Conservation (phyloP, 2,113 vertebrate species). For the Oceanites oceanicus region DNA sequence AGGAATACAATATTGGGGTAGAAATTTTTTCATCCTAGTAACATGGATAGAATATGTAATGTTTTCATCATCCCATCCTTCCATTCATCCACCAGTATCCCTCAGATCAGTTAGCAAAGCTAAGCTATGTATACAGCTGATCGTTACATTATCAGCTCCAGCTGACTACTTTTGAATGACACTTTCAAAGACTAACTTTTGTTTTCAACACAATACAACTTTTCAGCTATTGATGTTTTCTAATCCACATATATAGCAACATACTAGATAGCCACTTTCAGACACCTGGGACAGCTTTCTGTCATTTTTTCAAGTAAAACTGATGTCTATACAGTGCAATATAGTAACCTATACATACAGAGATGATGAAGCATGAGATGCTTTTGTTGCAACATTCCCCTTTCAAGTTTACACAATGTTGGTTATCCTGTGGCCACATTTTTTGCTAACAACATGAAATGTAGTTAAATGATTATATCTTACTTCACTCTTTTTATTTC, state of each 20-base stretch:
- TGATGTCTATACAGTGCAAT: background rate
- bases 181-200: background rate
- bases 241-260: background rate
- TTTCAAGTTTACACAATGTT: background rate
- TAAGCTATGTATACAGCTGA: background rate
- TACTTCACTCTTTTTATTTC: background rate
- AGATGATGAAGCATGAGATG: background rate
- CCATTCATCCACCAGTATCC: background rate
- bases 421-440: fast-evolving
- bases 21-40: background rate
- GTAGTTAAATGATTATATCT: background rate
- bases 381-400: background rate
- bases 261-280: background rate
- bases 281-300: background rate
- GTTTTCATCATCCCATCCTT: background rate
- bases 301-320: background rate
- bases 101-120: background rate
- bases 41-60: background rate
- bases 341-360: background rate
- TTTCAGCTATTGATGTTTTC: background rate
- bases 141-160: background rate
- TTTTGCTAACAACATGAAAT: background rate
- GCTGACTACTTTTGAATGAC: background rate
- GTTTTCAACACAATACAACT: background rate
- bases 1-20: background rate